A percentile compares a stretch with the other conserved stretches of the same genome.
Evolutionary conservation across 2,113 vertebrate species (phyloP).

Genomic region (Recurvirostra avosetta): DNA sequence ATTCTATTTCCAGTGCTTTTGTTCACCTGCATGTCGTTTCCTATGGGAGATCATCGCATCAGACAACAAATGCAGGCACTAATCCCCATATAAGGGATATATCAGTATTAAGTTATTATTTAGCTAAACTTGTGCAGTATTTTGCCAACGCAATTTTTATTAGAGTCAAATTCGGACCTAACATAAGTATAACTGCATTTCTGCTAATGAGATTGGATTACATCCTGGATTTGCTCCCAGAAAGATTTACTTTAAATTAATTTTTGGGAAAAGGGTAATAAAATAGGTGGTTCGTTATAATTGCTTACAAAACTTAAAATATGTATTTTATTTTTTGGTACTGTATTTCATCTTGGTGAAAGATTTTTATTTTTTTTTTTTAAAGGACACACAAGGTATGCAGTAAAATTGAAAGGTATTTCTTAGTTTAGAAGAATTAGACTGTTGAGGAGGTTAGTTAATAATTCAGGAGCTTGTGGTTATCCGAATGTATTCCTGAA

Average conservation of each 20-base stretch:
- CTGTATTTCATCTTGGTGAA: not conserved
- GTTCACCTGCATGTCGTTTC: not conserved
- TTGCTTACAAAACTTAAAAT: not conserved
- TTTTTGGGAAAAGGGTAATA: conserved; percentile 24
- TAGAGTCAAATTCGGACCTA: conserved; percentile 11
- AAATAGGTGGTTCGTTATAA: not conserved
- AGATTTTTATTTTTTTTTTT: not conserved
- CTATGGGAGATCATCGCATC: not conserved
- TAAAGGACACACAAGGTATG: not conserved
- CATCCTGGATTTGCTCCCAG: not conserved
- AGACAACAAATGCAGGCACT: not conserved
- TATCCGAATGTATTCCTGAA: conserved; percentile 49
- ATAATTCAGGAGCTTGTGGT: conserved; percentile 45
- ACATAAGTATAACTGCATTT: conserved; percentile 29
- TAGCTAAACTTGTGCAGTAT: not conserved
- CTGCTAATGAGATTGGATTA: conserved; percentile 39
- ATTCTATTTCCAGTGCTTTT: not conserved
- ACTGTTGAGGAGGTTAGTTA: conserved; percentile 34
- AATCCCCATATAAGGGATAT: not conserved
- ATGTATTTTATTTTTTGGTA: not conserved
- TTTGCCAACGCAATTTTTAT: conserved; percentile 38
- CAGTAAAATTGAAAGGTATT: not conserved
- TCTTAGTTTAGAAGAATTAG: conserved; percentile 34
- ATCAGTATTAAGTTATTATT: not conserved
- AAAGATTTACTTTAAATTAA: conserved; percentile 22